A percentile compares a stretch with the other conserved stretches of the same genome.
Evolutionary conservation across 2,888 invertebrate genomes (phyloP).

Genomic region (Norana najaformis): DNA sequence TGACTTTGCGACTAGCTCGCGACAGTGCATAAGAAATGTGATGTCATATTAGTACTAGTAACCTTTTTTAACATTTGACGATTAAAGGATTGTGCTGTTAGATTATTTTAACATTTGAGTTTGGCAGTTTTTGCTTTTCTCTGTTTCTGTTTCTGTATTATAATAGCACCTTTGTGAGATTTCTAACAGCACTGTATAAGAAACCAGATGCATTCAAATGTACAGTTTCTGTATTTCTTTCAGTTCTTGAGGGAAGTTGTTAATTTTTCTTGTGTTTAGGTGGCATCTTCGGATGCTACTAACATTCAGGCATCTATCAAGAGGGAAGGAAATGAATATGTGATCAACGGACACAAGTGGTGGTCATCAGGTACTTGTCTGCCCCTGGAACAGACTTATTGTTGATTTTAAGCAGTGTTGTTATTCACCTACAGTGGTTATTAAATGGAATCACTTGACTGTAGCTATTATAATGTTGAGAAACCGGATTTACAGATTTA

Average conservation of each 20-base stretch:
- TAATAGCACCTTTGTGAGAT: too few relatives aligned
- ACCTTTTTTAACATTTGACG: too few relatives aligned
- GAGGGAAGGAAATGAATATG: slow-evolving; percentile 60
- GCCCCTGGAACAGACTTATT: neutral
- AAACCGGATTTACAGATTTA: neutral
- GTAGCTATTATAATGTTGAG: neutral
- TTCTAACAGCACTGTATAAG: too few relatives aligned
- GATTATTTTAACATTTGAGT: too few relatives aligned
- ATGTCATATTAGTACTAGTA: too few relatives aligned
- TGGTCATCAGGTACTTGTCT: slow-evolving; percentile 62
- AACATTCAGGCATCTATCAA: slow-evolving; percentile 64
- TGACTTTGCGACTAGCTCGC: too few relatives aligned
- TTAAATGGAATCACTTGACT: neutral
- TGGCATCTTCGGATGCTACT: slow-evolving; percentile 65
- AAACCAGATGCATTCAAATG: neutral
- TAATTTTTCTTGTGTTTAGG: slow-evolving; percentile 47
- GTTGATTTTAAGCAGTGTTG: neutral
- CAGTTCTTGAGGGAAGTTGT: neutral
- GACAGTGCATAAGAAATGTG: too few relatives aligned
- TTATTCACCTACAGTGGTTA: neutral
- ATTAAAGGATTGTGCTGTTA: too few relatives aligned
- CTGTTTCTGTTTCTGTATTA: too few relatives aligned
- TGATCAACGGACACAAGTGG: slow-evolving; percentile 65
- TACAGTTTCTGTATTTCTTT: neutral
- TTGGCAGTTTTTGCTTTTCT: too few relatives aligned